These are phyloP conservation scores for Idaea straminata DNA, from an alignment of 2,888 invertebrate species.

Conservation along the genomic window DNA sequence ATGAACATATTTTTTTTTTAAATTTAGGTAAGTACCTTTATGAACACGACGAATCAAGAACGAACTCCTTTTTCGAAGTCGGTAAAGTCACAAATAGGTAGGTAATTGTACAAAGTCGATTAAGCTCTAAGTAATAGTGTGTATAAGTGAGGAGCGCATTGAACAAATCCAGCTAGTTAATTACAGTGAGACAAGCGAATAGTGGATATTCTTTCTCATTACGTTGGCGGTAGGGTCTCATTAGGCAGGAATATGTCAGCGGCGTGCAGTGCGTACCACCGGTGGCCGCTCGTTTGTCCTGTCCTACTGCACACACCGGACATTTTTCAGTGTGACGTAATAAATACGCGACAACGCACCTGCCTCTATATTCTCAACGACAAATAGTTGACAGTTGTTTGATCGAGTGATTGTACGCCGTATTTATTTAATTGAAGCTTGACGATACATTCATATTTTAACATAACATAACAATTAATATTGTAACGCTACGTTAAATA, in stretches of 20 bases:
- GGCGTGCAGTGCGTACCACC: constrained; percentile 49
- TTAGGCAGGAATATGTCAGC: constrained; percentile 62
- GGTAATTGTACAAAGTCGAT: constrained; percentile 17
- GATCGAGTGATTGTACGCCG: constrained; percentile 36
- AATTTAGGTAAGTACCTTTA: no score
- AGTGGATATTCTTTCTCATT: constrained; percentile 63
- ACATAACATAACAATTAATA: neutral
- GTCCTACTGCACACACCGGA: constrained; percentile 56
- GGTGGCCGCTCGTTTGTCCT: constrained; percentile 60
- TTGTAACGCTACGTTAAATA: neutral
- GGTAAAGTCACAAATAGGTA: constrained; percentile 18
- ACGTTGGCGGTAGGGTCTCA: constrained; percentile 55
- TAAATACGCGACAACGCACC: constrained; percentile 57
- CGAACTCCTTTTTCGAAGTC: no score
- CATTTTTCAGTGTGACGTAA: constrained; percentile 60
- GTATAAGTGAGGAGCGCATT: constrained; percentile 26
- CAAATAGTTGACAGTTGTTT: constrained; percentile 49
- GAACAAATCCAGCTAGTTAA: constrained; percentile 48
- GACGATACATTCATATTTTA: neutral
- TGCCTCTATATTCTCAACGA: constrained; percentile 54
- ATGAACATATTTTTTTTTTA: no score
- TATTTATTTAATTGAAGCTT: neutral
- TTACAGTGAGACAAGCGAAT: constrained; percentile 53
- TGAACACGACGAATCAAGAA: no score
- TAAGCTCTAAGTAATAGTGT: constrained; percentile 11